phyloP scores from a whole-genome alignment of 2,888 invertebrate genomes.

The Drosophila yooni region DNA sequence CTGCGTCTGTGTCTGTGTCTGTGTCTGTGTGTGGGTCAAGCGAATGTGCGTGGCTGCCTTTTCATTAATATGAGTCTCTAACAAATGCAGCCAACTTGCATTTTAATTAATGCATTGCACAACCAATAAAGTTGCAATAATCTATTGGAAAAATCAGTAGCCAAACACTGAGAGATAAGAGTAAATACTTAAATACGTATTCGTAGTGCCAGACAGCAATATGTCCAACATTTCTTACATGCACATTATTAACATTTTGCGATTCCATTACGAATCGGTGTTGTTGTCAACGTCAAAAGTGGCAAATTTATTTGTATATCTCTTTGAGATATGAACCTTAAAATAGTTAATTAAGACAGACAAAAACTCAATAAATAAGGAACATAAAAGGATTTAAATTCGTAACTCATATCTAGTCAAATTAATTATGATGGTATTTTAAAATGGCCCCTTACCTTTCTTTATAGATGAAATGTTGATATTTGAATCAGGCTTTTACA shows the following conservation, averaged over 20 bases:
- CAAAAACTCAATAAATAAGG: not conserved
- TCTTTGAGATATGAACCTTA: not conserved
- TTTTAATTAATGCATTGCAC: constrained; percentile 67
- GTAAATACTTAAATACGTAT: not conserved
- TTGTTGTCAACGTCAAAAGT: not conserved
- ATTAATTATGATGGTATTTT: not conserved
- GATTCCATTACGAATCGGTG: not conserved
- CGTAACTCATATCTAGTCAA: accelerated
- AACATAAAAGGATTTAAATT: not conserved
- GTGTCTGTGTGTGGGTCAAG: constrained; percentile 31
- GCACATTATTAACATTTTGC: not conserved
- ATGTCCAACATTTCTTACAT: not conserved
- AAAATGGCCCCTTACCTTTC: not conserved
- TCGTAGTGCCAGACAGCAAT: not conserved
- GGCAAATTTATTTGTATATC: not conserved
- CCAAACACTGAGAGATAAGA: not conserved
- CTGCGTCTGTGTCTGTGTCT: not conserved
- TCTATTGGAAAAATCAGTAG: constrained; percentile 1
- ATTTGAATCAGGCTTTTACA: not conserved
- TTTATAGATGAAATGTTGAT: not conserved
- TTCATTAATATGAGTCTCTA: constrained; percentile 43
- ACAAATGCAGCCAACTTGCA: constrained; percentile 54
- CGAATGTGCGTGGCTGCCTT: constrained; percentile 65
- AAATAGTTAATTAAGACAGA: not conserved
- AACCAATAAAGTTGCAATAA: constrained; percentile 28